A percentile compares a stretch with the other conserved stretches of the same genome.
Evolutionary conservation across 2,113 vertebrate genomes (phyloP).

Genomic region (Spermophilus dauricus): DNA sequence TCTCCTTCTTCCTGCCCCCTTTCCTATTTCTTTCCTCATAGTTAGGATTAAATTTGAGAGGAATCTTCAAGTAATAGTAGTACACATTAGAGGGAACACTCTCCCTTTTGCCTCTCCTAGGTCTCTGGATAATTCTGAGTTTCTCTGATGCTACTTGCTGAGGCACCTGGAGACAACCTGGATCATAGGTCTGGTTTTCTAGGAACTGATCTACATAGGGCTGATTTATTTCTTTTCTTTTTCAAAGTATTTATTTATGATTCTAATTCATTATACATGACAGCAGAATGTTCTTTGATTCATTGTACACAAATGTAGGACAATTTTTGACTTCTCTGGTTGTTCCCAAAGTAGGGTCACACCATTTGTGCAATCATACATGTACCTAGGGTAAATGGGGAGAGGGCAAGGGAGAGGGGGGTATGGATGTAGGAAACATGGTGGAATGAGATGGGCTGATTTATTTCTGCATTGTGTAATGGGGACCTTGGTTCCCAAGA

Average conservation of each 20-base stretch:
- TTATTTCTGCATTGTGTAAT: background rate
- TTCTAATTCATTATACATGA: too few relatives aligned
- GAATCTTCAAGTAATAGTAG: background rate
- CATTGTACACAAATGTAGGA: too few relatives aligned
- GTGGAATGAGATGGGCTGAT: background rate
- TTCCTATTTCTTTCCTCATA: background rate
- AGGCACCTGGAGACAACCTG: background rate
- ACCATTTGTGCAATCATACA: too few relatives aligned
- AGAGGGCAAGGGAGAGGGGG: too few relatives aligned
- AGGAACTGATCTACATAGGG: background rate
- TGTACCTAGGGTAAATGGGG: too few relatives aligned
- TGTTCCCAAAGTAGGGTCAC: too few relatives aligned
- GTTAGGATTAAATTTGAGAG: background rate
- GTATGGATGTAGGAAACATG: too few relatives aligned
- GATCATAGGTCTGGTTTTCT: background rate
- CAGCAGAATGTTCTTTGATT: too few relatives aligned
- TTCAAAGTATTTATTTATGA: too few relatives aligned
- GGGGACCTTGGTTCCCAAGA: background rate
- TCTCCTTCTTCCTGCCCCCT: background rate
- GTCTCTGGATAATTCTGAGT: background rate
- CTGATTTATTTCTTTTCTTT: background rate
- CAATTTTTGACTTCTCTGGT: too few relatives aligned
- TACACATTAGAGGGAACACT: rapidly evolving
- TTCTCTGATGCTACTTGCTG: background rate
- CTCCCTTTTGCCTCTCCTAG: rapidly evolving